phyloP scores from a whole-genome alignment of 2,797 vertebrate species.

The Rhyacichthys aspro region DNA sequence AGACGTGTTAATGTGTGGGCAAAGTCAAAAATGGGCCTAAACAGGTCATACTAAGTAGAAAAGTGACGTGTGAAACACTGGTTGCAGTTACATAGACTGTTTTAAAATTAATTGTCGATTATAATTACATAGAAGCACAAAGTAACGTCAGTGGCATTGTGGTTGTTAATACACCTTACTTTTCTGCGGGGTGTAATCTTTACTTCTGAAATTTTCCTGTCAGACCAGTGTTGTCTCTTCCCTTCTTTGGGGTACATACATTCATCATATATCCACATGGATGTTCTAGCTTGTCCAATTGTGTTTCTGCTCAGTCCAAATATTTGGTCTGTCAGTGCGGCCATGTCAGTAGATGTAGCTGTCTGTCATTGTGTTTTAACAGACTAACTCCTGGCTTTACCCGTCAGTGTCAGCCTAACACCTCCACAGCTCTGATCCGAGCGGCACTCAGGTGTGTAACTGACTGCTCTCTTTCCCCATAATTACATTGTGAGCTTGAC shows the following conservation, averaged over 20 bases:
- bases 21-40: not conserved
- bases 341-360: conserved; percentile 67
- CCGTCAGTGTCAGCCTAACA: conserved; percentile 70
- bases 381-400: conserved; percentile 72
- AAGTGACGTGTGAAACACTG: too few species aligned
- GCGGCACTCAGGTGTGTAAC: conserved; percentile 76
- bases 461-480: conserved; percentile 75
- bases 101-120: not conserved
- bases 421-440: conserved; percentile 63
- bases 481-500: conserved; percentile 76
- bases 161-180: too few species aligned
- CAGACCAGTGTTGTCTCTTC: too few species aligned
- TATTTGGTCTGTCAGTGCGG: conserved; percentile 64
- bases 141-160: too few species aligned
- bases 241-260: not conserved
- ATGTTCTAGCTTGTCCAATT: conserved; percentile 41
- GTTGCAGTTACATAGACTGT: not conserved
- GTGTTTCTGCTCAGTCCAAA: conserved; percentile 52
- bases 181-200: too few species aligned
- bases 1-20: not conserved
- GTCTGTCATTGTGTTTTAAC: conserved; percentile 72
- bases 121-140: too few species aligned
- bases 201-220: too few species aligned
- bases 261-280: conserved; percentile 19
- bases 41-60: not conserved